Conservation (phyloP, 2,113 vertebrate species). For the Bungarus multicinctus region DNA sequence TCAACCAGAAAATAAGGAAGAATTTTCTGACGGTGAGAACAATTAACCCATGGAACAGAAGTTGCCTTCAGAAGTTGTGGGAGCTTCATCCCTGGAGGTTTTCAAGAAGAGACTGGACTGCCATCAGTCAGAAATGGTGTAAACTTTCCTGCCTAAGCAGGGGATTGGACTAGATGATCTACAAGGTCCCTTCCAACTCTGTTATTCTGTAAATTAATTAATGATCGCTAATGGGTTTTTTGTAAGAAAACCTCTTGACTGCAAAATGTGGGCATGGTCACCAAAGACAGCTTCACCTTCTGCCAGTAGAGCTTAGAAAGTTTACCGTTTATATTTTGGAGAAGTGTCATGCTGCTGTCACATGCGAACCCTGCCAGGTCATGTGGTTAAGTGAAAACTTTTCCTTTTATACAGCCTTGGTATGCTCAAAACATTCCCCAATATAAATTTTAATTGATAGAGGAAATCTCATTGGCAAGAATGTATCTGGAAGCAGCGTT, state of each 20-base stretch:
- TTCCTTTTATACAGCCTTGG: not conserved
- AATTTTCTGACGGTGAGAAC: too few relatives aligned
- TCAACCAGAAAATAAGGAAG: too few relatives aligned
- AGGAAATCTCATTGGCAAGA: not conserved
- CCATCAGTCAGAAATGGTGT: too few relatives aligned
- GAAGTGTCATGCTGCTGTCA: not conserved
- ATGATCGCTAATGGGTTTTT: not conserved
- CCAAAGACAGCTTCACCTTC: not conserved
- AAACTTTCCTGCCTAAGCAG: too few relatives aligned
- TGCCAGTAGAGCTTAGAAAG: not conserved
- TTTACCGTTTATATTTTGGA: not conserved
- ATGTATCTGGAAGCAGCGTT: not conserved
- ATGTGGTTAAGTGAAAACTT: not conserved
- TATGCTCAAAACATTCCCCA: not conserved
- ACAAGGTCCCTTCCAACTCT: too few relatives aligned
- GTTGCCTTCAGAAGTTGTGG: too few relatives aligned
- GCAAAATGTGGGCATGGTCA: not conserved
- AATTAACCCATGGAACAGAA: too few relatives aligned
- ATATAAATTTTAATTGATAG: not conserved
- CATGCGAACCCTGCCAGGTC: not conserved
- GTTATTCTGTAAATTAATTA: not conserved
- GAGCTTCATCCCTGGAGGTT: too few relatives aligned
- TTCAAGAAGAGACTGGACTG: too few relatives aligned
- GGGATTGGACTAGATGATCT: too few relatives aligned
- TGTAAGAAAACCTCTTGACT: not conserved